Evolutionary conservation across 1,140 invertebrate genomes (phyloP), one percentile per base, ranked within the genome.

Genomic region (Vanessa tameamea): DNA sequence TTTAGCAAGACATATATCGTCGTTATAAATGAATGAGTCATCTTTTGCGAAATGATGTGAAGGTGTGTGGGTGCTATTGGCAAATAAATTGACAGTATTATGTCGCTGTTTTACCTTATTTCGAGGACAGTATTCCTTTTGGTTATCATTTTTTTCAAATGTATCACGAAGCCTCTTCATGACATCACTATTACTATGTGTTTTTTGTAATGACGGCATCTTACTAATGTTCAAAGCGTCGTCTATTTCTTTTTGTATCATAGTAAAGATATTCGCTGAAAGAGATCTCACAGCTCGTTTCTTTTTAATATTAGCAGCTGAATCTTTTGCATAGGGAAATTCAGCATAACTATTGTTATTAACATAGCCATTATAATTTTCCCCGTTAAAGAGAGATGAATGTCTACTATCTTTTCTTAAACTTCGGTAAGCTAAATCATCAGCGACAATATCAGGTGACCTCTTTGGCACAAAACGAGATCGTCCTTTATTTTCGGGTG

Each of bases 361-460:
- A 14, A 87, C 78, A 47, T 83, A 80, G 63, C 84, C 85, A 77
- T 77, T 87, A 59, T 84, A 87, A 64, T 89, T 89, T 69, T 92
- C 91, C 16, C 85, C 86, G 72, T 90, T 88, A 75, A 88, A 88
- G 23, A 89, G 73, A 12, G 85, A 77, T 16, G 89, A 89, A 85
- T 93, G 83, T 78, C 88, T 87, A 65, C 93, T 91, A 91, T 98
- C 97, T 92, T 98, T 98, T 23, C 97, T 94, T 7, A 98, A 90
- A 80, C 95, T 96, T 81, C 97, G 93, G 84, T 96, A 98, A 1
- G 97, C 97, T 81, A 98, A 91, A 93, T 98, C 97, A 87, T 98
- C 97, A 75, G 95, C 95, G 7, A 98, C 95, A 14, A 97, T 87
- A 87, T 98, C 97, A 0, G 97, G 97, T 48, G 95, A 95, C 78